These are phyloP conservation scores for Automeris io DNA, from an alignment of 2,888 invertebrate species.

Conservation along the genomic window DNA sequence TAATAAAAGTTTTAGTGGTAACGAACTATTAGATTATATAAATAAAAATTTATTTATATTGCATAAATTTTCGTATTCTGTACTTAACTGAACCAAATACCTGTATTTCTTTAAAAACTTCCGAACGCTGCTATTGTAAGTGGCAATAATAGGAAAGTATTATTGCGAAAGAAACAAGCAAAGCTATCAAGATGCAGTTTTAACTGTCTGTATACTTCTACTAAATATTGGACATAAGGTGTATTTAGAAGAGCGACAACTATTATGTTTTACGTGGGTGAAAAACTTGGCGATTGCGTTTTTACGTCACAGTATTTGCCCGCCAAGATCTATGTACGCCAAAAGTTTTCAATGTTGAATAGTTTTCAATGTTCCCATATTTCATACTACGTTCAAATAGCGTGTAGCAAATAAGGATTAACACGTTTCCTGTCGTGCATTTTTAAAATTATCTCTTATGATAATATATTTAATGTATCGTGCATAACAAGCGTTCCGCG, in stretches of 20 bases:
- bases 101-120: too few relatives aligned
- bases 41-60: too few relatives aligned
- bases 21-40: too few relatives aligned
- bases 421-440: not conserved
- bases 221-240: not conserved
- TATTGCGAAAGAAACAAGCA: too few relatives aligned
- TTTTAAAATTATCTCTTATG: constrained; percentile 1
- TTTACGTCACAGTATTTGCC: not conserved
- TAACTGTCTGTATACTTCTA: not conserved
- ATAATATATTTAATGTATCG: not conserved
- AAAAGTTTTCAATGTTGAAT: not conserved
- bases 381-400: not conserved
- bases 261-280: not conserved
- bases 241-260: not conserved
- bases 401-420: not conserved
- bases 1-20: too few relatives aligned
- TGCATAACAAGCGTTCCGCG: not conserved
- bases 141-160: too few relatives aligned
- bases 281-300: not conserved
- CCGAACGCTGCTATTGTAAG: too few relatives aligned
- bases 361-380: not conserved
- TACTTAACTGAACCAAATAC: too few relatives aligned
- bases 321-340: not conserved
- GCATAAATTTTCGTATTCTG: too few relatives aligned
- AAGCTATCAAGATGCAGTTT: too few relatives aligned